Percentiles rank a stretch among this genome's conserved stretches.
These are phyloP conservation scores for Harpagifer antarcticus DNA, from an alignment of 2,797 vertebrate genomes.

Conservation along the genomic window DNA sequence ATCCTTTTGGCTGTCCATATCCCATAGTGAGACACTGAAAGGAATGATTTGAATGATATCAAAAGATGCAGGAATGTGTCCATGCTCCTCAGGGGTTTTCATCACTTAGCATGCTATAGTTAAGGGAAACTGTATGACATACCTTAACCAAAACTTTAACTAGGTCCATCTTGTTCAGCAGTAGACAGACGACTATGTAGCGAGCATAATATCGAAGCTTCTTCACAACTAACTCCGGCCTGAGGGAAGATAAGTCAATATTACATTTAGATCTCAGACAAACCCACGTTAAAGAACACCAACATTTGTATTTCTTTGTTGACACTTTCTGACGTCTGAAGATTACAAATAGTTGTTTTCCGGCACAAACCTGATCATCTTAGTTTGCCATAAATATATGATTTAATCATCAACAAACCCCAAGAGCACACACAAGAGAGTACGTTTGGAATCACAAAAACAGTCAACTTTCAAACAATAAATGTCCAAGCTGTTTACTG, in stretches of 20 bases:
- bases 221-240: constrained; percentile 98
- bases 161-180: constrained; percentile 99
- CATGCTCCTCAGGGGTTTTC: background rate
- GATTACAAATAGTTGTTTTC: background rate
- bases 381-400: background rate
- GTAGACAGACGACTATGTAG: constrained; percentile 98
- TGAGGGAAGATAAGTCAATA: constrained; percentile 64
- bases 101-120: background rate
- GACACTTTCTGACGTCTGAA: background rate
- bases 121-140: constrained; percentile 34
- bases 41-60: background rate
- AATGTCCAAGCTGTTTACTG: background rate
- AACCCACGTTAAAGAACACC: constrained; percentile 4
- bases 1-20: background rate
- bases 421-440: too few species aligned
- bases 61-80: background rate
- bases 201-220: constrained; percentile 98
- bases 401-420: too few species aligned
- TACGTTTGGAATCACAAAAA: too few species aligned
- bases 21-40: background rate
- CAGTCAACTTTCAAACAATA: too few species aligned
- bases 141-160: constrained; percentile 99
- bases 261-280: background rate
- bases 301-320: background rate
- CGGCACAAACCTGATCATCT: background rate